Evolutionary conservation across 2,113 vertebrate species (phyloP).

Genomic region (Nothocercus nigrocapillus): DNA sequence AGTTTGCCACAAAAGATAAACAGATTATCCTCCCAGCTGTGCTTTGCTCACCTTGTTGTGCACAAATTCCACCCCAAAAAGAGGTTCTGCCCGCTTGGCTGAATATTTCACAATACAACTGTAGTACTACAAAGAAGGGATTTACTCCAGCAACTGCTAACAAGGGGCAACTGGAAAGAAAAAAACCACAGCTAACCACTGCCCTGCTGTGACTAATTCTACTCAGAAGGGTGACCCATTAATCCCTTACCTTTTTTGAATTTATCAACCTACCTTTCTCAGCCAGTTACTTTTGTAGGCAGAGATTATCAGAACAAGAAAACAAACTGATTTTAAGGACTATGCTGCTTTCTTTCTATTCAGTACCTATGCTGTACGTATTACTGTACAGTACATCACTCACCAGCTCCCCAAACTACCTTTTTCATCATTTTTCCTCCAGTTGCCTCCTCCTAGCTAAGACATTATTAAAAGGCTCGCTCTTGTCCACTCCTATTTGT

Average conservation of each 20-base stretch:
- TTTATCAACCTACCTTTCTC: not conserved
- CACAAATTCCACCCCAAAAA: not conserved
- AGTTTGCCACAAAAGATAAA: not conserved
- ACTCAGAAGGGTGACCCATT: not conserved
- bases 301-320: not conserved
- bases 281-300: not conserved
- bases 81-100: not conserved
- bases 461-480: not conserved
- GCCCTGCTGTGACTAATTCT: slow-evolving; percentile 24
- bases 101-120: not conserved
- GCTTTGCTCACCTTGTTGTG: not conserved
- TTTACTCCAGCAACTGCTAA: not conserved
- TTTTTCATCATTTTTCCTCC: not conserved
- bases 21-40: not conserved
- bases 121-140: not conserved
- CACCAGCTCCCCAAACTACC: not conserved
- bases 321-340: not conserved
- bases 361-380: not conserved
- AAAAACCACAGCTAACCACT: not conserved
- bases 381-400: not conserved
- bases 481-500: not conserved
- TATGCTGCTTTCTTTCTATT: not conserved
- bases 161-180: not conserved
- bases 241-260: not conserved
- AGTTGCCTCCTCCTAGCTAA: not conserved